These are phyloP conservation scores for Salvelinus alpinus DNA, from an alignment of 2,113 vertebrate species.

Conservation along the genomic window DNA sequence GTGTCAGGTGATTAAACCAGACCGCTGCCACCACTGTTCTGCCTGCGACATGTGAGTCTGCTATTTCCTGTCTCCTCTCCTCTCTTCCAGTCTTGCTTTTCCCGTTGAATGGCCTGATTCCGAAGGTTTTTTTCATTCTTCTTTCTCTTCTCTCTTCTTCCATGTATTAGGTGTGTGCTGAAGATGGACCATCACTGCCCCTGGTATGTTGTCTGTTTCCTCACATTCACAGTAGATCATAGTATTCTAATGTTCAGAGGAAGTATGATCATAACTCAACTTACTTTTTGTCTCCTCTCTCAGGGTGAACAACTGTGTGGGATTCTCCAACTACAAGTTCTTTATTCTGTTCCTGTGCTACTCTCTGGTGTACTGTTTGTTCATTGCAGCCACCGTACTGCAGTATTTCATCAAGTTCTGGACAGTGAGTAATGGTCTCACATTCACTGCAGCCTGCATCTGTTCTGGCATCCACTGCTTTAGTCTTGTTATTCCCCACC, in stretches of 20 bases:
- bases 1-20: slow-evolving; percentile 96
- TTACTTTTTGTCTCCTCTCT: no score
- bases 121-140: background rate
- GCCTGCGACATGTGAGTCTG: slow-evolving; percentile 90
- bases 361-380: slow-evolving; percentile 93
- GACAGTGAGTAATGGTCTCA: slow-evolving; percentile 83
- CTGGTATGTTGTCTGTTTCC: slow-evolving; percentile 79
- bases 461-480: background rate
- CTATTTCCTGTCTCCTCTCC: background rate
- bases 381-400: slow-evolving; percentile 91
- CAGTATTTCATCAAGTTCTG: slow-evolving; percentile 98
- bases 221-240: background rate
- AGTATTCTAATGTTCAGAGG: background rate
- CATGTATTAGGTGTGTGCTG: slow-evolving; percentile 83
- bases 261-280: background rate
- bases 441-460: background rate
- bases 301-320: slow-evolving; percentile 79
- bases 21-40: slow-evolving; percentile 96
- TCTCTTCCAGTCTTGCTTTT: background rate
- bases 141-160: slow-evolving; percentile 6
- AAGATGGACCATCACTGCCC: slow-evolving; percentile 99
- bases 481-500: background rate
- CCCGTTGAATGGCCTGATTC: background rate
- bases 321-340: slow-evolving; percentile 78
- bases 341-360: slow-evolving; percentile 94